A percentile compares a stretch with the other conserved stretches of the same genome.
These are phyloP conservation scores for Threskiornis aethiopicus DNA, from an alignment of 2,797 vertebrate genomes.

Conservation along the genomic window DNA sequence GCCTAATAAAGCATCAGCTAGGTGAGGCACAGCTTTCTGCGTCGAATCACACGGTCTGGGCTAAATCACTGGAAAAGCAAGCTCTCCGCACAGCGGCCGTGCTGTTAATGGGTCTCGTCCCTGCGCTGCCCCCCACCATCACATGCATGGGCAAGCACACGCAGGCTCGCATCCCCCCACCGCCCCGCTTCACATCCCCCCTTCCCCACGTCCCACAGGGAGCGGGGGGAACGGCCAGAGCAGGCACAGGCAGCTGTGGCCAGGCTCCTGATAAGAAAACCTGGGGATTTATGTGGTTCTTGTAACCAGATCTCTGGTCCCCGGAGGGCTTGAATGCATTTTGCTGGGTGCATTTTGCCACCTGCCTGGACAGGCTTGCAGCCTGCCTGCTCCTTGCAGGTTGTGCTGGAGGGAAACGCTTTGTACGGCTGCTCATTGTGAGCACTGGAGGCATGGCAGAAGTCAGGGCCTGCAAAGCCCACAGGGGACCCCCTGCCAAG, in stretches of 20 bases:
- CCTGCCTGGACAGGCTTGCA: background rate
- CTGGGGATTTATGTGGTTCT: background rate
- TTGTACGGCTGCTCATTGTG: accelerated
- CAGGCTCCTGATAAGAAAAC: background rate
- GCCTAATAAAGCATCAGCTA: background rate
- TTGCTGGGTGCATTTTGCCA: accelerated
- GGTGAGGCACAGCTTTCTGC: background rate
- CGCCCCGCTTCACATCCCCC: accelerated
- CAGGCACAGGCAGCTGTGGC: background rate
- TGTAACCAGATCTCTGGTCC: background rate
- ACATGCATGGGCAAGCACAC: background rate
- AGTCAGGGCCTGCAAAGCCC: background rate
- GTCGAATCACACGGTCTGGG: background rate
- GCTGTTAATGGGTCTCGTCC: background rate
- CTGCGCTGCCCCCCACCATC: background rate
- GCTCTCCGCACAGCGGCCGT: accelerated
- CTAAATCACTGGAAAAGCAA: background rate
- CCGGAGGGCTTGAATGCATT: background rate
- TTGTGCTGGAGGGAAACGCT: accelerated
- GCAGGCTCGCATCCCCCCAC: accelerated
- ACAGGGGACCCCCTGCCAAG: accelerated
- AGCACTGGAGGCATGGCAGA: background rate
- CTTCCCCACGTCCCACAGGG: accelerated
- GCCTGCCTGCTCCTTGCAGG: background rate
- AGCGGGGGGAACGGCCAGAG: accelerated